A percentile compares a stretch with the other conserved stretches of the same genome.
phyloP scores from a whole-genome alignment of 2,797 vertebrate genomes.

The Anabas testudineus region DNA sequence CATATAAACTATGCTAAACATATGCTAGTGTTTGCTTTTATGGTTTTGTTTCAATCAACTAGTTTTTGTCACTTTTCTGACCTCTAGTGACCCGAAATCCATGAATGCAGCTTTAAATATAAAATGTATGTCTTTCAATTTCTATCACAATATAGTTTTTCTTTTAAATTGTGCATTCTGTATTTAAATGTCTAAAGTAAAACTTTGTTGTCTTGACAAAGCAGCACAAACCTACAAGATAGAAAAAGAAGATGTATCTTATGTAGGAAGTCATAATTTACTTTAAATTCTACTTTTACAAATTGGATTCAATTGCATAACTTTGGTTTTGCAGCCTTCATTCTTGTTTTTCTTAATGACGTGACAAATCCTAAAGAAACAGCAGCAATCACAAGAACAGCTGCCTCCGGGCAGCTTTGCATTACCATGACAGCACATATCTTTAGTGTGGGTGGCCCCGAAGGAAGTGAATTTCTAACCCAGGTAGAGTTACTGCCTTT shows the following conservation, averaged over 20 bases:
- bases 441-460: constrained; percentile 33
- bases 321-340: not conserved
- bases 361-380: constrained; percentile 8
- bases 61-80: too few species aligned
- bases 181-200: too few species aligned
- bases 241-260: too few species aligned
- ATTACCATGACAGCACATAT: constrained; percentile 39
- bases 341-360: not conserved
- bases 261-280: not conserved
- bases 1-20: too few species aligned
- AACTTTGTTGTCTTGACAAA: not conserved
- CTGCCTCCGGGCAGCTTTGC: constrained; percentile 19
- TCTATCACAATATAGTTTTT: too few species aligned
- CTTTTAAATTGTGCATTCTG: too few species aligned
- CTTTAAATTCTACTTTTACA: constrained; percentile 4
- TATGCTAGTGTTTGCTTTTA: too few species aligned
- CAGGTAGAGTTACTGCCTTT: constrained; percentile 14
- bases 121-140: too few species aligned
- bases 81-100: too few species aligned
- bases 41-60: too few species aligned
- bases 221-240: too few species aligned
- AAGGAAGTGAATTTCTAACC: constrained; percentile 12
- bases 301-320: not conserved
- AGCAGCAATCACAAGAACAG: constrained; percentile 11
- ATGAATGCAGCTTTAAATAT: too few species aligned